These are phyloP conservation scores for Sander lucioperca DNA, from an alignment of 2,113 vertebrate genomes.

Conservation along the genomic window DNA sequence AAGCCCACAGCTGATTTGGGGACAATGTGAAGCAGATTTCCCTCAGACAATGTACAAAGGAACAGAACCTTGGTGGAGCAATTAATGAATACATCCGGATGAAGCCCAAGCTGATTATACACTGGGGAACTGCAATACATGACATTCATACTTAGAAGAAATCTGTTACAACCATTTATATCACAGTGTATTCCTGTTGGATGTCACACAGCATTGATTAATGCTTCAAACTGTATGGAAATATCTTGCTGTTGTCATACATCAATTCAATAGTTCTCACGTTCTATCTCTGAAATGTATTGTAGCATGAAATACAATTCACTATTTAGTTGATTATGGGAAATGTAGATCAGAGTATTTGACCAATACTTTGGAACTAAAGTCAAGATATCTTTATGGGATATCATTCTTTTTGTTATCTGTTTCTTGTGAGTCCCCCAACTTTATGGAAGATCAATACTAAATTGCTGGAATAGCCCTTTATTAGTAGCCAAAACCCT, in stretches of 20 bases:
- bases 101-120: not conserved
- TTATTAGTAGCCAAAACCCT: not conserved
- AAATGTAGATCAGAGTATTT: not conserved
- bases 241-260: not conserved
- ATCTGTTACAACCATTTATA: not conserved
- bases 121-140: not conserved
- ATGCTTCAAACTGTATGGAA: not conserved
- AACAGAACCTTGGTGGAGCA: not conserved
- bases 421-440: not conserved
- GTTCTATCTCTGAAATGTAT: not conserved
- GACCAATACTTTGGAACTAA: not conserved
- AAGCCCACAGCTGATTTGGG: not conserved
- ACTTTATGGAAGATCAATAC: not conserved
- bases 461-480: not conserved
- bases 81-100: not conserved
- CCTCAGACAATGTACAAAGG: not conserved
- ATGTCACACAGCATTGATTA: not conserved
- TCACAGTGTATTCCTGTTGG: not conserved
- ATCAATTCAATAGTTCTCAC: not conserved
- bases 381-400: not conserved
- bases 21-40: not conserved
- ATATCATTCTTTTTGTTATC: not conserved
- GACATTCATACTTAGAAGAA: constrained; percentile 8
- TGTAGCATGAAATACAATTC: not conserved
- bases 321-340: not conserved